Evolutionary conservation across 2,113 vertebrate species (phyloP).

Genomic region (Cryptotis parvus): DNA sequence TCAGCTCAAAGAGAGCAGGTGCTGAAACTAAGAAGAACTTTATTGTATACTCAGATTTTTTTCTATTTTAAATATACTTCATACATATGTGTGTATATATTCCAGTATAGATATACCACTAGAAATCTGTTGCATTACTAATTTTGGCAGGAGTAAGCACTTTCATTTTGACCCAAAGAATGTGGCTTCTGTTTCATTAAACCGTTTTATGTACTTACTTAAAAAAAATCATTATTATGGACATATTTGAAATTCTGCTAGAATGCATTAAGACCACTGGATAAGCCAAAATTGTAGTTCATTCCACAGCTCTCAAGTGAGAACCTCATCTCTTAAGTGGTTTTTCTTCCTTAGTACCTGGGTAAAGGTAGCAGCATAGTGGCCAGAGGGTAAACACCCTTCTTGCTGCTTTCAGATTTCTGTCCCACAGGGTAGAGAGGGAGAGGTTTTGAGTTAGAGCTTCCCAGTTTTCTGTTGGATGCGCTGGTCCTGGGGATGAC

Average conservation of each 20-base stretch:
- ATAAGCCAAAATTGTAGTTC: neutral
- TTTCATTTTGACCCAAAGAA: slow-evolving; percentile 56
- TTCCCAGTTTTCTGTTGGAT: neutral
- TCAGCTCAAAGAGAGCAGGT: neutral
- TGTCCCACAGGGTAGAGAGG: neutral
- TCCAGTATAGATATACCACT: neutral
- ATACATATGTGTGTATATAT: neutral
- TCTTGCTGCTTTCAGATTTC: neutral
- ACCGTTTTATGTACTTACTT: neutral
- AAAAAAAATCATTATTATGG: neutral
- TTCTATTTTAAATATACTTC: slow-evolving; percentile 31
- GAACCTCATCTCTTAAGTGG: neutral
- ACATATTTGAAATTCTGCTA: slow-evolving; percentile 48
- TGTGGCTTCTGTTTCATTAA: slow-evolving; percentile 25
- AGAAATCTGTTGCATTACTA: slow-evolving; percentile 35
- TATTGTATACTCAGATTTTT: neutral
- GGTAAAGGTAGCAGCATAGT: neutral
- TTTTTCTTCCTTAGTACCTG: neutral
- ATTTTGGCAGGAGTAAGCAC: neutral
- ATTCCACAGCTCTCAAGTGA: slow-evolving; percentile 18
- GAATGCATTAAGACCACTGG: neutral
- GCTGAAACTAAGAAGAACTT: slow-evolving; percentile 16
- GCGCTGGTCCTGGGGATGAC: neutral
- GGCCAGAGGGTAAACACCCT: neutral
- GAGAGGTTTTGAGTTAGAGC: neutral